Evolutionary conservation across 2,888 invertebrate species (phyloP), one percentile per base, ranked within the genome.

Genomic region (Netelia inedita): DNA sequence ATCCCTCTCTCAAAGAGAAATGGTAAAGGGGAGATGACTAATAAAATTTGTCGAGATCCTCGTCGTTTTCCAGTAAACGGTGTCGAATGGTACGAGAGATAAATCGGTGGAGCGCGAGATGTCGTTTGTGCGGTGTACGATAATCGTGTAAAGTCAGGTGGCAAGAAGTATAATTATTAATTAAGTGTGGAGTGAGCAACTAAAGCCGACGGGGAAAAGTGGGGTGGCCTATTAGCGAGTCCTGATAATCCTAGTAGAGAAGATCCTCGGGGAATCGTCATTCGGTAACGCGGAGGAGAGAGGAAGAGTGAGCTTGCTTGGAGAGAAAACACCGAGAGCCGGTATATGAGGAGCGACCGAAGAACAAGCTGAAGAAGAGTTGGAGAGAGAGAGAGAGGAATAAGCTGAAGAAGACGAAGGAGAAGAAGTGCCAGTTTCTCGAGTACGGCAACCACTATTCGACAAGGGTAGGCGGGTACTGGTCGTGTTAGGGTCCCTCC

Each of bases 401-500:
- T 9, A 71, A 35, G 28, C n/a, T 14, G 46, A 46, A 46, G 46
- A 46, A 46, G 46, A 46, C 10, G 46, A 46, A 14, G 79, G 82
- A 79, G 79, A 76, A 76, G n/a, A 61, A 46, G 43, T 57, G 57
- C 19, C 21, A 53, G 55, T 53, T 75, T 35, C 71, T 46, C 43
- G 46, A 50, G 35, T 66, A 55, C 61, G 61, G 65, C 55, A 59
- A 53, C 63, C 11, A 65, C 65, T 65, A 66, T 79, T 79, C 82
- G 79, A 85, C 85, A 79, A 59, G 82, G 46, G 59, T 75, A 85
- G 75, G 73, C 71, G 79, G 75, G 21, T 65, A 65, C 78, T 57
- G 28, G 59, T 57, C 69, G 75, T 86, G 83, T 86, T 83, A 76
- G 65, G 78, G 85, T 68, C 66, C 85, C 83, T 85, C 85, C 85